Conservation (phyloP, 2,888 invertebrate genomes). For the Nyleta sp. region DNA sequence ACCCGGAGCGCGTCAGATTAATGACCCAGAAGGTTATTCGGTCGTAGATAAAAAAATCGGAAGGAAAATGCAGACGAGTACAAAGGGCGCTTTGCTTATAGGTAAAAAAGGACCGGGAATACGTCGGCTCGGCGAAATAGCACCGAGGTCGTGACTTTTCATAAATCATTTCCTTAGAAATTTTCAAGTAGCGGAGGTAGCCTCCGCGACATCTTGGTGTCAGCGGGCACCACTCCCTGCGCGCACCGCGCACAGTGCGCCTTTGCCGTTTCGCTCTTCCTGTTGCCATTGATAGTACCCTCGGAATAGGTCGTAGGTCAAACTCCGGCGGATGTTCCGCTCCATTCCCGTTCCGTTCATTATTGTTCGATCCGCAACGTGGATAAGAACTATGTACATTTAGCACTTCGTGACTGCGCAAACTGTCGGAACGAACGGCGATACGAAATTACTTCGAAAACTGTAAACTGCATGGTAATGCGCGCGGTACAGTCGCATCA, state of each 20-base stretch:
- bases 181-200: slow-evolving; percentile 64
- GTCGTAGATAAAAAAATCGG: slow-evolving; percentile 41
- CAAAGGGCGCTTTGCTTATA: slow-evolving; percentile 39
- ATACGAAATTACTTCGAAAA: slow-evolving; percentile 65
- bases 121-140: slow-evolving; percentile 45
- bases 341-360: slow-evolving; percentile 66
- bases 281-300: slow-evolving; percentile 63
- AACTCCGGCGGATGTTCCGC: slow-evolving; percentile 67
- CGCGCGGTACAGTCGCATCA: slow-evolving; percentile 13
- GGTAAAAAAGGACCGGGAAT: slow-evolving; percentile 32
- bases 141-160: slow-evolving; percentile 72
- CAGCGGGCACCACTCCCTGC: slow-evolving; percentile 52
- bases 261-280: slow-evolving; percentile 56
- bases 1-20: slow-evolving; percentile 49
- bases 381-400: slow-evolving; percentile 62
- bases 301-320: slow-evolving; percentile 69
- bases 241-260: slow-evolving; percentile 15
- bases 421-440: slow-evolving; percentile 46
- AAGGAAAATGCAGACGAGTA: slow-evolving; percentile 44
- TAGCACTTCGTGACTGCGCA: slow-evolving; percentile 62
- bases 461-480: slow-evolving; percentile 47
- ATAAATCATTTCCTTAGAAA: slow-evolving; percentile 77
- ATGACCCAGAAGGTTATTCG: slow-evolving; percentile 57
- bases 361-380: slow-evolving; percentile 66
- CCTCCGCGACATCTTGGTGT: slow-evolving; percentile 53